These are phyloP conservation scores for Cydia fagiglandana DNA, from an alignment of 1,140 invertebrate species.

Conservation along the genomic window DNA sequence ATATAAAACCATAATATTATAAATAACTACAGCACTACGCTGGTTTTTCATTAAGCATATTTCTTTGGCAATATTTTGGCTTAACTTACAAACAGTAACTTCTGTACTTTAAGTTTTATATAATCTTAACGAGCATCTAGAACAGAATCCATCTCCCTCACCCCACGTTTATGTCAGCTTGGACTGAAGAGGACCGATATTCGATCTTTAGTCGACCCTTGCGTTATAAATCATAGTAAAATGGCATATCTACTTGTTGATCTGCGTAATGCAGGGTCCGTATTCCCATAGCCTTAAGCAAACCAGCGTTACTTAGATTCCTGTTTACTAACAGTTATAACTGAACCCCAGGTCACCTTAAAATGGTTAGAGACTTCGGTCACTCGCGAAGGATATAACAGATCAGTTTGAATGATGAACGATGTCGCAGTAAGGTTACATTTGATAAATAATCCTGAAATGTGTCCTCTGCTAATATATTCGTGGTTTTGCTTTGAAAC, in stretches of 20 bases:
- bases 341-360: neutral
- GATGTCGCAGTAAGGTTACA: neutral
- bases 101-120: neutral
- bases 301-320: neutral
- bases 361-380: neutral
- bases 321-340: neutral
- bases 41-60: too few species aligned
- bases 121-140: constrained; percentile 4
- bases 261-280: neutral
- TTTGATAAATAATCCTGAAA: neutral
- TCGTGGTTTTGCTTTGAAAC: too few species aligned
- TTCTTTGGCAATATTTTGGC: neutral
- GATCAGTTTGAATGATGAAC: neutral
- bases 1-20: too few species aligned
- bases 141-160: neutral
- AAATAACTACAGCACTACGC: too few species aligned
- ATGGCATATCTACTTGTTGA: constrained; percentile 31
- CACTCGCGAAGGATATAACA: neutral
- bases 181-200: constrained; percentile 10
- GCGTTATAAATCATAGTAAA: constrained; percentile 16
- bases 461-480: too few species aligned
- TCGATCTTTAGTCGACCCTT: constrained; percentile 6
- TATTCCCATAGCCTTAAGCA: neutral
- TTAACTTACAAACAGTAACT: neutral
- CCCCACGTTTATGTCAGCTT: neutral